Evolutionary conservation across 2,797 vertebrate species (phyloP).

Genomic region (Columba guinea): DNA sequence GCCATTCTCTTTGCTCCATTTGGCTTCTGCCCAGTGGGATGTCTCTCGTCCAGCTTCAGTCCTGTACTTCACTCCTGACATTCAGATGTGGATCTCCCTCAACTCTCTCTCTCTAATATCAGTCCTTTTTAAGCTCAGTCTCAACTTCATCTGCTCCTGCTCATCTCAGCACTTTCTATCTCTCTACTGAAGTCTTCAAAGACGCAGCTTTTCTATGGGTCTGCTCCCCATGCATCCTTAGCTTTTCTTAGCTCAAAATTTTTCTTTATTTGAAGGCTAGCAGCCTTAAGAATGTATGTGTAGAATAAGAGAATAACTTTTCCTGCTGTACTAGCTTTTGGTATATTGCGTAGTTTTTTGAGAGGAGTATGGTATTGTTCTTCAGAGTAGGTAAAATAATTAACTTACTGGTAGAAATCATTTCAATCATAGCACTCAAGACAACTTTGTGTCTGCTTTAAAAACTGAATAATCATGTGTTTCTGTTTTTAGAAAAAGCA

Average conservation of each 20-base stretch:
- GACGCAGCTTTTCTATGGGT: neutral
- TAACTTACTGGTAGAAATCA: neutral
- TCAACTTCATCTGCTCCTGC: neutral
- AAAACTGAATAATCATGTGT: neutral
- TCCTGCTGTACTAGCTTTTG: neutral
- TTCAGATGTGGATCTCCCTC: neutral
- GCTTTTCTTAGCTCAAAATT: neutral
- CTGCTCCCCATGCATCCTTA: neutral
- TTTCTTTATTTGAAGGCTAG: neutral
- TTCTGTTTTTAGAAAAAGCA: neutral
- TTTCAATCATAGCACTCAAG: neutral
- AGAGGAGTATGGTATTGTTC: neutral
- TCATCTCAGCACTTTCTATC: neutral
- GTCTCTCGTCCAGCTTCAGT: neutral
- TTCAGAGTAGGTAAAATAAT: neutral
- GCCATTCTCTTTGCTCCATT: neutral
- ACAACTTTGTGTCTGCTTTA: neutral
- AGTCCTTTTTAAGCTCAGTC: neutral
- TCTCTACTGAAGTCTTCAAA: neutral
- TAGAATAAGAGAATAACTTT: neutral
- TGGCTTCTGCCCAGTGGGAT: neutral
- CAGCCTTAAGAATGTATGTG: neutral
- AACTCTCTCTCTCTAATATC: neutral
- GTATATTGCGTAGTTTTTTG: neutral
- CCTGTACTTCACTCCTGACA: neutral